phyloP scores from a whole-genome alignment of 2,113 vertebrate species.

The Thalassarche chlororhynchos region DNA sequence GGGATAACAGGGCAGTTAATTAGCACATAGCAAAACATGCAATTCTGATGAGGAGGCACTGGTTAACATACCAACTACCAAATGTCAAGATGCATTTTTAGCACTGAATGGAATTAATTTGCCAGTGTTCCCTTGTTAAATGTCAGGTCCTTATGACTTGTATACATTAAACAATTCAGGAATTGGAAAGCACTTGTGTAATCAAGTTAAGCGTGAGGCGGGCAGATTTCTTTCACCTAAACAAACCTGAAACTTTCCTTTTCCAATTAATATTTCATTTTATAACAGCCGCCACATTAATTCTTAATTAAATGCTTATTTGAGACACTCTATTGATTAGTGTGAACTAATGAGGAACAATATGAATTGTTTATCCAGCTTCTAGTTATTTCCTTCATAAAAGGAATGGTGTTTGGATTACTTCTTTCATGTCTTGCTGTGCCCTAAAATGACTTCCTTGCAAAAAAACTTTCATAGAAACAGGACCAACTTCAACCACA shows the following conservation, averaged over 20 bases:
- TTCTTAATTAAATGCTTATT: conserved; percentile 70
- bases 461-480: neutral
- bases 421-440: neutral
- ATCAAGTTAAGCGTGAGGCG: conserved; percentile 25
- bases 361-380: conserved; percentile 56
- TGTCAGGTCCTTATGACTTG: conserved; percentile 50
- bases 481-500: neutral
- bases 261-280: conserved; percentile 66
- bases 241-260: conserved; percentile 53
- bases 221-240: conserved; percentile 27
- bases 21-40: neutral
- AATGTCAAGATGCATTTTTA: conserved; percentile 60
- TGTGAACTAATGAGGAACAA: conserved; percentile 53
- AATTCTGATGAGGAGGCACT: neutral
- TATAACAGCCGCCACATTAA: conserved; percentile 41
- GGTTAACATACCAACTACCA: neutral
- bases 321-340: conserved; percentile 57
- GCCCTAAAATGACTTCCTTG: neutral
- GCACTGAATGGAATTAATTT: conserved; percentile 56
- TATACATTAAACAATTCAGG: conserved; percentile 62
- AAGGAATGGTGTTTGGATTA: neutral
- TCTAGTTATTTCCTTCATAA: neutral
- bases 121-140: conserved; percentile 57
- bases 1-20: conserved; percentile 28
- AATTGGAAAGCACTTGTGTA: conserved; percentile 54